Evolutionary conservation across 2,888 invertebrate species (phyloP).

Genomic region (Drosophila putrida): DNA sequence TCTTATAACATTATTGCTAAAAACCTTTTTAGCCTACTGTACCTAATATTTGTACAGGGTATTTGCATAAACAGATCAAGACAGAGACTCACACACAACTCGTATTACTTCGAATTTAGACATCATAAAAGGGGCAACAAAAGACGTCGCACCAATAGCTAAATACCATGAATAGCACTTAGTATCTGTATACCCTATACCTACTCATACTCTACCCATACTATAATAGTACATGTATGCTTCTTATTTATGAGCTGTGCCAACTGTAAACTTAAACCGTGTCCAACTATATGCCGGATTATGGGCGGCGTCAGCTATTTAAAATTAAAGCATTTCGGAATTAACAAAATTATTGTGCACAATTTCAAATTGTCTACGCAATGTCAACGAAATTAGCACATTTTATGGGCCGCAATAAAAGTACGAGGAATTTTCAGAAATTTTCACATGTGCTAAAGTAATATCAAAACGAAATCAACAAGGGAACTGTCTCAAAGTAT

Average conservation of each 20-base stretch:
- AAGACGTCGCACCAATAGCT: slow-evolving; percentile 46
- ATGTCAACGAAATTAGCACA: slow-evolving; percentile 69
- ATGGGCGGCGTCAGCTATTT: slow-evolving; percentile 41
- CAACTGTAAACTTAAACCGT: slow-evolving; percentile 42
- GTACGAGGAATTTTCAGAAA: slow-evolving; percentile 17
- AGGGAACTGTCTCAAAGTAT: background rate
- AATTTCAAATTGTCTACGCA: slow-evolving; percentile 66
- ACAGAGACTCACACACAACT: background rate
- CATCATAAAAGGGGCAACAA: slow-evolving; percentile 39
- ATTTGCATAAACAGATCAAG: background rate
- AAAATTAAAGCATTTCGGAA: slow-evolving; percentile 38
- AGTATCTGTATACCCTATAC: slow-evolving; percentile 8
- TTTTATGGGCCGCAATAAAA: slow-evolving; percentile 57
- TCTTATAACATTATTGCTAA: too few species aligned
- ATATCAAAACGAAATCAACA: slow-evolving; percentile 6
- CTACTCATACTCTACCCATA: too few species aligned
- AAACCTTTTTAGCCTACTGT: too few species aligned
- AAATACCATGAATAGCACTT: slow-evolving; percentile 44
- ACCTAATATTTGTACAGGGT: background rate
- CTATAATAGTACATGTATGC: background rate
- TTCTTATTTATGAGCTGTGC: slow-evolving; percentile 49
- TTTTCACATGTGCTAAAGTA: slow-evolving; percentile 20
- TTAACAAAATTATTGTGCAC: slow-evolving; percentile 40
- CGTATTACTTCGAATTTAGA: slow-evolving; percentile 44
- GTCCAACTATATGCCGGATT: slow-evolving; percentile 28